Conservation (phyloP, 2,888 invertebrate genomes). For the Entomobrya multifasciata region DNA sequence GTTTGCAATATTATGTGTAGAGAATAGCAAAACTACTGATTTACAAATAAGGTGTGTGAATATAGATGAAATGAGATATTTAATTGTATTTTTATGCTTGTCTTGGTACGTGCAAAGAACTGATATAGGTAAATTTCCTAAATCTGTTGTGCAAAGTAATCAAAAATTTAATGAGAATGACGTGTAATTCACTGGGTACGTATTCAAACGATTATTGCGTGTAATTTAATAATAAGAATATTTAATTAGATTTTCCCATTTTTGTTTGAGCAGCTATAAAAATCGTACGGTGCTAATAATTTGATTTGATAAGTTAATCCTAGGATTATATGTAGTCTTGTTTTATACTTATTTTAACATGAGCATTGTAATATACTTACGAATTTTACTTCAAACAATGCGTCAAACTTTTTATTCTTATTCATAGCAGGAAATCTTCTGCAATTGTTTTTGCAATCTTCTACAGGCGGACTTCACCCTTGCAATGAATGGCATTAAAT, state of each 20-base stretch:
- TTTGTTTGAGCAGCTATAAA: too few relatives aligned
- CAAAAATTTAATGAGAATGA: not conserved
- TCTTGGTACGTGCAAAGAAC: too few relatives aligned
- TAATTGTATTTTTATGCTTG: not conserved
- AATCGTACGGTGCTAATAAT: not conserved
- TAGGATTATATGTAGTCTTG: too few relatives aligned
- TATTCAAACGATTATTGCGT: not conserved
- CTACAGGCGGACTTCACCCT: too few relatives aligned
- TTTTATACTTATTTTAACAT: too few relatives aligned
- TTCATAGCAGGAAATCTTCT: too few relatives aligned
- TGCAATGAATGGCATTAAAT: too few relatives aligned
- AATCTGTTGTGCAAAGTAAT: not conserved
- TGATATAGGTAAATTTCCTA: not conserved
- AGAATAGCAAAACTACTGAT: not conserved
- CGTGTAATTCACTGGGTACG: not conserved
- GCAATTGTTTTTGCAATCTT: too few relatives aligned
- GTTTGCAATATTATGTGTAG: not conserved
- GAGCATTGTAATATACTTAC: too few relatives aligned
- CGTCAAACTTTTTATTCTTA: too few relatives aligned
- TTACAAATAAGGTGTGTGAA: not conserved
- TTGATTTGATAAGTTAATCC: not conserved
- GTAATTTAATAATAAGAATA: not conserved
- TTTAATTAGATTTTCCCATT: not conserved
- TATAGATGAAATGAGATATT: not conserved
- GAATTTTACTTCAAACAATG: too few relatives aligned